Conservation (phyloP, 1,140 invertebrate species). For the Tetragonula clypearis region DNA sequence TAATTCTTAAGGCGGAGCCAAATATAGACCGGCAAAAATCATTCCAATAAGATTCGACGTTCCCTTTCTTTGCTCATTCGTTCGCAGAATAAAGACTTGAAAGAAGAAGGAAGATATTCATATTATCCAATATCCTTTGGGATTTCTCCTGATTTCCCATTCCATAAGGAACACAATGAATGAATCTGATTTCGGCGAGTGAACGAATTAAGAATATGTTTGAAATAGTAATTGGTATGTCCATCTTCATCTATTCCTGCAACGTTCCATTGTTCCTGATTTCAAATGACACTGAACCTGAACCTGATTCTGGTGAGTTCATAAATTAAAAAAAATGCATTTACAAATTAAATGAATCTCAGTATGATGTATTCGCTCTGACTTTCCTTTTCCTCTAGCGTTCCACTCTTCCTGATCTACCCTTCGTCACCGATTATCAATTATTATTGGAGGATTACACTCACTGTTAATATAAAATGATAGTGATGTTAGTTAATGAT, state of each 20-base stretch:
- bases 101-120: not conserved
- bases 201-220: not conserved
- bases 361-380: too few species aligned
- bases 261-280: not conserved
- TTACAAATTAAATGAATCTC: too few species aligned
- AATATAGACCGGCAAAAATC: constrained; percentile 19
- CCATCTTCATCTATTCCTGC: not conserved
- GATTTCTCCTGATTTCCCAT: not conserved
- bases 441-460: not conserved
- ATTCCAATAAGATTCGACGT: constrained; percentile 14
- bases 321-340: not conserved
- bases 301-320: not conserved
- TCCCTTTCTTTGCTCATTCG: not conserved
- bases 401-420: too few species aligned
- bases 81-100: not conserved
- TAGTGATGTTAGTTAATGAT: not conserved
- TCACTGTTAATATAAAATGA: not conserved
- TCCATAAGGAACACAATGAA: too few species aligned
- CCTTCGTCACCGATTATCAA: not conserved
- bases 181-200: not conserved
- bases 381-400: too few species aligned
- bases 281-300: too few species aligned
- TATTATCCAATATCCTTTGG: not conserved
- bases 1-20: constrained; percentile 41
- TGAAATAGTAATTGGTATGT: not conserved